Evolutionary conservation across 2,888 invertebrate genomes (phyloP), one percentile per base, ranked within the genome.

Genomic region (Agelastica alni): DNA sequence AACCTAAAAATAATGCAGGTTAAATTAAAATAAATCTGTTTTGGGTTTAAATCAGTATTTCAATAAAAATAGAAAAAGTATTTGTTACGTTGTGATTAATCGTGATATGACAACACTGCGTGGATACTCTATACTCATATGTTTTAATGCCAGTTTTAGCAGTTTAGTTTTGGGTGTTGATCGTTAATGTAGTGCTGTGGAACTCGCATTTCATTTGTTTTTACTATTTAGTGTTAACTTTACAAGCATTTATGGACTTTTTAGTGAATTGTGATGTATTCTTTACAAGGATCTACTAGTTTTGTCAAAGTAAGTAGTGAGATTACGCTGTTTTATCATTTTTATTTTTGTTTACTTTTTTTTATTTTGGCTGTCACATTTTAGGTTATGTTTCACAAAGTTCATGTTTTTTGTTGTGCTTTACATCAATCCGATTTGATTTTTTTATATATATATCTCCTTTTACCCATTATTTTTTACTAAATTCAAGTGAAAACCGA

Each of bases 251-350:
- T 53, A 53, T 39, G 41, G 49, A 53, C 62, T 59, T 61, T 61
- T 58, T n/a, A 51, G 39, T 51, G 32, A 12, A 30, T 37, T 18
- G 41, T 32, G 51, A 70, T 69, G 70, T 69, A 66, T 62, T 69
- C 67, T 47, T 51, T 68, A 56, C 65, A 65, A 47, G 68, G 63
- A 56, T 59, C 65, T 9, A 66, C 60, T 36, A 62, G 61, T 59
- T 70, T 66, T 52, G 55, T 53, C 34, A 70, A 69, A 64, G 70
- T 69, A 44, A 56, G 56, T 54, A 13, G 10, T 31, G 6, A n/a
- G n/a, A 12, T 5, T 13, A 36, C 5, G 26, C 10, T 18, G 12
- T 20, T 30, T 10, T 17, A 14, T 16, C 13, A 18, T 4, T 14
- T 41, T 34, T 3, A 16, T 6, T 14, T 17, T 39, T 51, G 28